Evolutionary conservation across 2,888 invertebrate genomes (phyloP), one percentile per base, ranked within the genome.

Genomic region (Onchidella celtica): DNA sequence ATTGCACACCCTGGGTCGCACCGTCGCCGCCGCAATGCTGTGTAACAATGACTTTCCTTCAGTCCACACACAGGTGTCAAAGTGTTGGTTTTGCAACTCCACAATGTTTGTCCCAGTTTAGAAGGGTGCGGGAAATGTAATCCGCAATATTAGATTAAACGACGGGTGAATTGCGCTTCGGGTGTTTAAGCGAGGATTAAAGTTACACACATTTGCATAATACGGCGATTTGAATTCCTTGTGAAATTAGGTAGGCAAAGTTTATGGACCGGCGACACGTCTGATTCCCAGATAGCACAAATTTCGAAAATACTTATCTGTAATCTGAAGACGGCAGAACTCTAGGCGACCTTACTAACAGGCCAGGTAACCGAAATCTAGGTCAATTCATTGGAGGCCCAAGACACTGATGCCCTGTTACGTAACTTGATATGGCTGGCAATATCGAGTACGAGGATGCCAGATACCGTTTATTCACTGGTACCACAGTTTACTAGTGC

Each of bases 51-150:
- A 73, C 29, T 73, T 73, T 59, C 59, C 73, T 59, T 61, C 24
- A 11, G 73, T 73, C 24, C 24, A 59, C 59, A 61, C 21, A 27
- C 36, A 34, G 36, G 59, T 73, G 73, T 73, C 73, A 73, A 59
- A 59, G 59, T 73, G 73, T 73, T 73, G 73, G 38, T 61, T 24
- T 59, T 36, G 29, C 27, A 11, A 0, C 34, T 38, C 14, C 59
- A 11, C 2, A n/a, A 61, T 73, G 61, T 73, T 73, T 73, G 61
- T 59, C 57, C 47, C 36, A 24, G 32, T 34, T 59, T 73, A 55
- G 36, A 14, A 59, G 3, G 32, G n/a, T 2, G 59, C 47, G 9
- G 59, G 38, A 73, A n/a, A 61, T 32, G 21, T 36, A 59, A 36
- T 59, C 59, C 24, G 3, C 21, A 55, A 0, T 24, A n/a, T 24